phyloP scores from a whole-genome alignment of 2,888 invertebrate genomes.

The Clistopyga incitator region DNA sequence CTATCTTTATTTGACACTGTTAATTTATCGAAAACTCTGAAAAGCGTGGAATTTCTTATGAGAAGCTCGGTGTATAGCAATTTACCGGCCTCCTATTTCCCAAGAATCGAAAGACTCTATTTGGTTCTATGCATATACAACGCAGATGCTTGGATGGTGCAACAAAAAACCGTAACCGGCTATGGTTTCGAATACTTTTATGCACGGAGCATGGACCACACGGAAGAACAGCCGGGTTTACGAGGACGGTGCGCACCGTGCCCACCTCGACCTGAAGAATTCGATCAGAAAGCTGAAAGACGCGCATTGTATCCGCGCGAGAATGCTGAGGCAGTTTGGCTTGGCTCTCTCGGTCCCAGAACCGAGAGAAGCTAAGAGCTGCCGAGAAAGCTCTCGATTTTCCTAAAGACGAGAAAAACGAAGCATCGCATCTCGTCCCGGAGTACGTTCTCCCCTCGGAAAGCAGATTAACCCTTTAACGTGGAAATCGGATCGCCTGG shows the following conservation, averaged over 20 bases:
- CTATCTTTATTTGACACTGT: too few species aligned
- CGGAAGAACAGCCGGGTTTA: conserved; percentile 58
- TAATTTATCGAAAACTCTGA: too few species aligned
- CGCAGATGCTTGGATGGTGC: neutral
- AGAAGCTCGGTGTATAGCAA: conserved; percentile 12
- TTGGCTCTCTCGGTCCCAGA: conserved; percentile 1
- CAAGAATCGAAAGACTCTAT: conserved; percentile 6
- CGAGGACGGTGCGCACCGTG: conserved; percentile 26
- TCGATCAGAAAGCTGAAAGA: conserved; percentile 68
- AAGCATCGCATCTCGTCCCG: conserved; percentile 24
- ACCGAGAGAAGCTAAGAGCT: conserved; percentile 36
- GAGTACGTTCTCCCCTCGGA: conserved; percentile 31
- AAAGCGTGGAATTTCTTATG: neutral
- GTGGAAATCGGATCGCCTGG: conserved; percentile 64
- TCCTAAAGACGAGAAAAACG: conserved; percentile 59
- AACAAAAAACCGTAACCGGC: neutral
- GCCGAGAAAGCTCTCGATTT: conserved; percentile 57
- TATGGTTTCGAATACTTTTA: conserved; percentile 40
- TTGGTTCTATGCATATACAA: conserved; percentile 1
- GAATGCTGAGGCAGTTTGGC: conserved; percentile 56
- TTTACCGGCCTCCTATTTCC: neutral
- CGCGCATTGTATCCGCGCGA: conserved; percentile 62
- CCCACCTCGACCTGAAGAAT: conserved; percentile 57
- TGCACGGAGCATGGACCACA: conserved; percentile 13
- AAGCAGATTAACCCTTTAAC: conserved; percentile 69